Evolutionary conservation across 2,797 vertebrate genomes (phyloP), one percentile per base, ranked within the genome.

Genomic region (Gobionotothen gibberifrons): DNA sequence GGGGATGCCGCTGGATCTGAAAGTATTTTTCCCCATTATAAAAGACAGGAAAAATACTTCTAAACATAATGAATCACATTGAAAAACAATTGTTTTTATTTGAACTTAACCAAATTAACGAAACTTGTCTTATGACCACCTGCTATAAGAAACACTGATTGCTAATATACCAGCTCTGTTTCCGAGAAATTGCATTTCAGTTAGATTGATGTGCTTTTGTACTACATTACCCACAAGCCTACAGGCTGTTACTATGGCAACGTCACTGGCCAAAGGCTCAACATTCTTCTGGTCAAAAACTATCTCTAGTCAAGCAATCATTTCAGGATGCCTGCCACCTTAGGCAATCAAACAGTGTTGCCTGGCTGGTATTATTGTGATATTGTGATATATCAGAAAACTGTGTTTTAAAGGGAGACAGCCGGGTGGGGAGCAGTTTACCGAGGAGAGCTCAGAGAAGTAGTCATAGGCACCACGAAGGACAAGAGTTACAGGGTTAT

Each of bases 241-340:
- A 53, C 5, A 4, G 52, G 53, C 10, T 63, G 58, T 75, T 55
- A 46, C 76, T 56, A 60, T 64, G 63, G 54, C 49, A 78, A 78
- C 26, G 5, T 16, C n/a, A 48, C 39, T 26, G 10, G 14, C 53
- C 53, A 64, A 43, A 43, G 32, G 39, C 11, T 8, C 32, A 16
- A 48, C 36, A 36, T 44, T 61, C 58, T 54, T 56, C 56, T 22
- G 47, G 46, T 15, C 16, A 47, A 66, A n/a, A 58, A 13, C 40
- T 42, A 48, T 67, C 40, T 76, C 32, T 6, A 48, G 54, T 74
- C 39, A 43, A 44, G 43, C 21, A 54, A 66, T 65, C 43, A 62
- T 49, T 63, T 71, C 8, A 53, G 40, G 13, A n/a, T 66, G 22
- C 42, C 49, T 63, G 54, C 54, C 48, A 55, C 54, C 21, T 32